phyloP scores from a whole-genome alignment of 2,113 vertebrate species.

The Protobothrops mucrosquamatus region DNA sequence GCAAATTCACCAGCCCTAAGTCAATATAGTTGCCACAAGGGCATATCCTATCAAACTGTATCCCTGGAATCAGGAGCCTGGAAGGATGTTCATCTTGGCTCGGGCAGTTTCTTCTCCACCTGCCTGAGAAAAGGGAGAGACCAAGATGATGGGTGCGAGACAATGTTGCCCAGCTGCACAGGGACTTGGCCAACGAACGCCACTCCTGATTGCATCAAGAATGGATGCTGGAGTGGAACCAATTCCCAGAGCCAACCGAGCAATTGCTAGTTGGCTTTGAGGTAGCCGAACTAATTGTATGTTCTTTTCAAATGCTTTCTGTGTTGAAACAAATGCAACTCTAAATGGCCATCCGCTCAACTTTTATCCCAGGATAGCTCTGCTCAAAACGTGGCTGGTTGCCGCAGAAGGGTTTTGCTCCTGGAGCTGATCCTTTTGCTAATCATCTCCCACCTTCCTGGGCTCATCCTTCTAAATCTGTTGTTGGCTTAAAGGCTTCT shows the following conservation, averaged over 20 bases:
- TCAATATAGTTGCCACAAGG: neutral
- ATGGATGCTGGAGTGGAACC: neutral
- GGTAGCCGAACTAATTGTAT: neutral
- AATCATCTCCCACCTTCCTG: neutral
- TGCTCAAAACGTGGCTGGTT: neutral
- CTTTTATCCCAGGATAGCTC: neutral
- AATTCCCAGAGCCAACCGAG: neutral
- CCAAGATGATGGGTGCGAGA: neutral
- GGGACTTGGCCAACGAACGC: neutral
- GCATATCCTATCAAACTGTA: neutral
- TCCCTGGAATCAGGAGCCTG: neutral
- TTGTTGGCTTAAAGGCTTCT: neutral
- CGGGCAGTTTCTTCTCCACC: too few relatives aligned
- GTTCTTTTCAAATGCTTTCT: neutral
- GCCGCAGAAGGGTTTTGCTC: neutral
- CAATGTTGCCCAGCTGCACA: neutral
- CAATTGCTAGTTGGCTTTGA: neutral
- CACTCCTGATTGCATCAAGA: neutral
- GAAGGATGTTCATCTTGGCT: neutral
- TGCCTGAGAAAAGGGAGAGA: neutral
- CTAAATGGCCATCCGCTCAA: neutral
- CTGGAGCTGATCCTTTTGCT: neutral
- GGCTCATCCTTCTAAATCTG: neutral
- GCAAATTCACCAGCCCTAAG: too few relatives aligned
- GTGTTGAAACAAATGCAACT: conserved; percentile 2